Evolutionary conservation across 2,113 vertebrate genomes (phyloP), one percentile per base, ranked within the genome.

Genomic region (Orycteropus afer): DNA sequence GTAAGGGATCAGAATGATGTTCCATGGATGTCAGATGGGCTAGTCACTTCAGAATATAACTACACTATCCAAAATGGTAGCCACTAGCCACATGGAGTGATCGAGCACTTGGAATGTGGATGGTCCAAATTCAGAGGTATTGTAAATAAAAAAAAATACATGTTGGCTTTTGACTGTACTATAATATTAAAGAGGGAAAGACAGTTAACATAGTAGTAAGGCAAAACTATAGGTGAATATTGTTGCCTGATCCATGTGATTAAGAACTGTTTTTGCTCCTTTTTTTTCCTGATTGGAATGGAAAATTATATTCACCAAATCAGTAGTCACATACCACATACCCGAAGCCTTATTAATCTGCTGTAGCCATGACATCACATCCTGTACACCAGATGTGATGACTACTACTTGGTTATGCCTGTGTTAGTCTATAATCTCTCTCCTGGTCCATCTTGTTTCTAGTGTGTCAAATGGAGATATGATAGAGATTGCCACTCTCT

Each of bases 401-500:
- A 29, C 11, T 47, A 7, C 29, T 6, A 34, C 53, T 7, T n/a
- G 53, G 32, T 47, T 20, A 45, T 9, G 23, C 20, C 37, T 8
- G 7, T 0, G 8, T 7, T 22, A 5, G 23, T 40, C 40, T 25
- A 17, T 3, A 6, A 23, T n/a, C 32, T 3, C 27, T n/a, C 9
- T 53, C 37, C 27, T 13, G 40, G 34, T 47, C 6, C 42, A 45
- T 34, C 23, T 37, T 9, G 14, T 9, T 14, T 9, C 29, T 7
- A 27, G 7, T 5, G 18, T 3, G 40, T 3, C 14, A 47, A 37
- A 42, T 13, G 23, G 23, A 76, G 51, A 13, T 0, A 15, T 23
- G 37, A 13, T 0, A 6, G 89, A 45, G 51, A 49, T 40, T 55
- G 10, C 47, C n/a, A 42, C 49, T 40, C 15, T 49, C 12, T 1